These are phyloP conservation scores for Balanococcus diminutus DNA, from an alignment of 2,888 invertebrate genomes.

Conservation along the genomic window DNA sequence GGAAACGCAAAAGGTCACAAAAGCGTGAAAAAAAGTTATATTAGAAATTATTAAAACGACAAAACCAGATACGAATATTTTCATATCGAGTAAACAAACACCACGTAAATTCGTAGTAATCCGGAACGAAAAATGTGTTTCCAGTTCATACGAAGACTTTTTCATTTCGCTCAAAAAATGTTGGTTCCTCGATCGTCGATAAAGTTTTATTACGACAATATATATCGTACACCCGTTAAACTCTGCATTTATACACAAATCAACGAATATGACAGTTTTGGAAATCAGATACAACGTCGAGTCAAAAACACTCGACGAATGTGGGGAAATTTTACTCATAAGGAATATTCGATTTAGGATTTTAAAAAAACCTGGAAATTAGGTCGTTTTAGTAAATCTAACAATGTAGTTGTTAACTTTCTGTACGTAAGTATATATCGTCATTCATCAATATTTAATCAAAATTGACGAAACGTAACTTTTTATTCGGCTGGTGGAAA, in stretches of 20 bases:
- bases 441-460: conserved; percentile 23
- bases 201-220: background rate
- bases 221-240: too few relatives aligned
- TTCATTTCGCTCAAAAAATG: background rate
- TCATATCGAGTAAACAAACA: background rate
- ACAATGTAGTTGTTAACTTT: background rate
- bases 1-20: background rate
- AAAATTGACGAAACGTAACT: conserved; percentile 24
- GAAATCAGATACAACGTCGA: background rate
- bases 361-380: background rate
- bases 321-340: background rate
- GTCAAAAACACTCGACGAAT: background rate
- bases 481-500: background rate
- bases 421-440: conserved; percentile 10
- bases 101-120: background rate
- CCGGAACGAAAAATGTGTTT: background rate
- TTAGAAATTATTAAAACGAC: background rate
- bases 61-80: background rate
- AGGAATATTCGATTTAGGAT: background rate
- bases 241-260: too few relatives aligned
- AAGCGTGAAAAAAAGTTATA: background rate
- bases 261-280: background rate
- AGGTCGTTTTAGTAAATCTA: background rate
- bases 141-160: background rate
- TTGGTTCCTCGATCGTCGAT: background rate